Base-by-base conservation (phyloP, 2,888 invertebrate species). In the Dynastes grantii region DNA sequence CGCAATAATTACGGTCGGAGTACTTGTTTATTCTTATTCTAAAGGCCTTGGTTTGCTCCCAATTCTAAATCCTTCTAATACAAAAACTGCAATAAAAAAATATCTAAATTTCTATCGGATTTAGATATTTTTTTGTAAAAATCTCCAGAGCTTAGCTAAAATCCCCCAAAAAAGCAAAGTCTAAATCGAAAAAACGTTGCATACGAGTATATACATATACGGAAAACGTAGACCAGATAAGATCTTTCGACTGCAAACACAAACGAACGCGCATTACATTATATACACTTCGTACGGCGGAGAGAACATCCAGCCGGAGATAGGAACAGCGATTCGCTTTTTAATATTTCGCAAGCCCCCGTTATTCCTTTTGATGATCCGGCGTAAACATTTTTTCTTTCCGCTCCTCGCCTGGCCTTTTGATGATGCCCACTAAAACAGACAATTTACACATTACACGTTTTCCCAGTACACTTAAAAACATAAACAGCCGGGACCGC, bases 321-420 rank as follows among this genome's bases (percentile, higher is more conserved):
- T 37, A n/a, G 29, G n/a, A 9, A 53, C 58, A 71, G 11, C 22
- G 55, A 32, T 55, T 58, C 40, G n/a, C 58, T 71, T 58, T 71
- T 71, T 71, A 55, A 37, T 55, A 71, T 71, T 71, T 71, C 55
- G 71, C 71, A 71, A 71, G 71, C 49, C 67, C 37, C 67, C 37
- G 55, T 71, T 71, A 71, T 55, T 71, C 71, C 71, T 71, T 71
- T 71, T 71, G 71, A 71, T 71, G 71, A 58, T 71, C 9, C 32
- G 51, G 49, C 58, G 71, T 71, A 71, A 71, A 71, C 71, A 71
- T 71, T 71, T 58, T 32, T 68, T 27, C 37, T 68, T 53, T 53
- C 53, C 53, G 53, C 53, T 29, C 61, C 61, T 45, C 71, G 55
- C 71, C n/a, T 71, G 37, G 22, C 27, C 71, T 68, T 71, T 71